Conservation (phyloP, 2,888 invertebrate genomes). For the Flexamia atlantica region DNA sequence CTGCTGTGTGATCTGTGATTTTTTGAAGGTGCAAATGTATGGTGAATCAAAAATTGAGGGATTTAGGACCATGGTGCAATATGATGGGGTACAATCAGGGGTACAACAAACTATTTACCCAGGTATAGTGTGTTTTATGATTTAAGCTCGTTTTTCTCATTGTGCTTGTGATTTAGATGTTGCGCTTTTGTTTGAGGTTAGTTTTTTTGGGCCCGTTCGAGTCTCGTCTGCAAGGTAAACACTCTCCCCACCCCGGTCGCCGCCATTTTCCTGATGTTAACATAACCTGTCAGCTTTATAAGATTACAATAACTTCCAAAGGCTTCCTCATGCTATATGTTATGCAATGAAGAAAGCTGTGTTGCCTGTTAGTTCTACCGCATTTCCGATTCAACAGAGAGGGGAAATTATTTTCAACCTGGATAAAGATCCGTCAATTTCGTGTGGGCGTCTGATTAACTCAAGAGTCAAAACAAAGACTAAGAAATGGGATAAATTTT, state of each 20-base stretch:
- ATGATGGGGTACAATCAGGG: slow-evolving; percentile 89
- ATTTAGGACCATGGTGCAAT: slow-evolving; percentile 79
- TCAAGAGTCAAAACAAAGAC: slow-evolving; percentile 33
- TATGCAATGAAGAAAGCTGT: background rate
- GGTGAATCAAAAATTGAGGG: slow-evolving; percentile 74
- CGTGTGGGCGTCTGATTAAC: background rate
- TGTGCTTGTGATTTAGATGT: background rate
- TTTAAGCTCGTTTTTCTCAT: background rate
- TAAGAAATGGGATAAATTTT: background rate
- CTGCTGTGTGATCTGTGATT: slow-evolving; percentile 10
- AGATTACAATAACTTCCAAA: slow-evolving; percentile 35
- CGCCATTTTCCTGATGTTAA: slow-evolving; percentile 32
- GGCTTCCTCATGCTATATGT: slow-evolving; percentile 41
- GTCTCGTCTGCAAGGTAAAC: slow-evolving; percentile 51
- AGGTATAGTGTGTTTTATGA: slow-evolving; percentile 77
- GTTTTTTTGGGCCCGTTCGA: background rate
- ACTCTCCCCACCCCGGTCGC: slow-evolving; percentile 24
- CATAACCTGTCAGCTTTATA: slow-evolving; percentile 52
- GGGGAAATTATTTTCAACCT: background rate
- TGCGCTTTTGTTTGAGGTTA: slow-evolving; percentile 33
- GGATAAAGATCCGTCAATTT: background rate
- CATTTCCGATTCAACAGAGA: background rate
- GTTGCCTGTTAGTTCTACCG: background rate
- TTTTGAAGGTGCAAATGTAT: slow-evolving; percentile 68
- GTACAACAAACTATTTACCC: slow-evolving; percentile 90